Base-by-base conservation (phyloP, 2,888 invertebrate genomes). In the Folsomia manolachei region DNA sequence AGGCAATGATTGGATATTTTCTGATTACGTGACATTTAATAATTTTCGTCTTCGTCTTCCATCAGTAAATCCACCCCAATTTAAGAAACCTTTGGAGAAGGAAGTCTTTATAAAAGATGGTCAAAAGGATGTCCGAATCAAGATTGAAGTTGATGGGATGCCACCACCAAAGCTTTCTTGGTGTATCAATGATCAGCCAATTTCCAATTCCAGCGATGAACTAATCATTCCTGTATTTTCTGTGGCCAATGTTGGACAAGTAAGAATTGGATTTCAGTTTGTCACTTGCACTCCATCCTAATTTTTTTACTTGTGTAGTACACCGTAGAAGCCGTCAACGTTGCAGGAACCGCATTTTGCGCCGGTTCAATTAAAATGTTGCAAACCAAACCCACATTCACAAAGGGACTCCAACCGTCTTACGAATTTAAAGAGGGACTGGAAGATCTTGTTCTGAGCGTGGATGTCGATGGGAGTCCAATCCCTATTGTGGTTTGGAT, bases 121-220 rank as follows among this genome's bases (percentile, higher is more conserved):
- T 1, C 67, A 71, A 4, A 72, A 95, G 69, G 90, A 90, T 11
- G 88, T 92, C 63, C 88, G 89, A 76, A 95, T 92, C 84, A 90
- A 92, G 75, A 89, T 94, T 0, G 87, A 89, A 77, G 92, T 92
- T 0, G 88, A 87, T 61, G 93, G 92, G 21, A 86, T 88, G 74
- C 95, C 95, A 9, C 88, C 90, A 77, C 93, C 94, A 0, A 88
- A 88, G 61, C 90, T 90, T 1, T 88, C 89, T 81, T 94, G 94
- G 94, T 83, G 56, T 19, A n/a, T 52, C 9, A 73, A 73, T 27
- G 72, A 70, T 1, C 66, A 70, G 4, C n/a, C 62, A 2, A 56
- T 73, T n/a, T 23, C 24, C 1, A 56, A 69, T 14, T 23, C 53
- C 14, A 69, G 69, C 1, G 23, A 7, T 21, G 51, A 66, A 23